Conservation (phyloP, 2,888 invertebrate genomes). For the Masnerella sp. region DNA sequence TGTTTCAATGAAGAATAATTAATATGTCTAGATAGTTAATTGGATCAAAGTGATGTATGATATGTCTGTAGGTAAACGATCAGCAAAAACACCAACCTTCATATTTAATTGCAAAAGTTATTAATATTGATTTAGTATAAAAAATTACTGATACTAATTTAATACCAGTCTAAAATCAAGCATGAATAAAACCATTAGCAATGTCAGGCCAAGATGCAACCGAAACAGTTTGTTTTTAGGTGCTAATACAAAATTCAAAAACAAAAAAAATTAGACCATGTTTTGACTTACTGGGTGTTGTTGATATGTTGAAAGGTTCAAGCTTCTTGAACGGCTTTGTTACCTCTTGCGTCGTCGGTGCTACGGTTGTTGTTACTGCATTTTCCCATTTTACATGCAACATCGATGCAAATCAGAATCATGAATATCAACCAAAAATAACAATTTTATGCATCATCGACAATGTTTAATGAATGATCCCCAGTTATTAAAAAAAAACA, state of each 20-base stretch:
- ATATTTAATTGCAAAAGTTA: too few relatives aligned
- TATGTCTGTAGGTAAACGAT: too few relatives aligned
- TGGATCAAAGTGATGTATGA: too few relatives aligned
- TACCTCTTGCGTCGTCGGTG: constrained; percentile 70
- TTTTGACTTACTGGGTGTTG: constrained; percentile 71
- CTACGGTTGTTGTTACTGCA: constrained; percentile 74
- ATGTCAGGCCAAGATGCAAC: constrained; percentile 29
- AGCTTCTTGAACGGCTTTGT: constrained; percentile 72
- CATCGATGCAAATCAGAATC: constrained; percentile 73
- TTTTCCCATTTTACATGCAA: constrained; percentile 74
- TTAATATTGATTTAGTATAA: too few relatives aligned
- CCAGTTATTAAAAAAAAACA: too few relatives aligned
- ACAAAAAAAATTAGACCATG: constrained; percentile 42
- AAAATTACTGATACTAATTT: too few relatives aligned
- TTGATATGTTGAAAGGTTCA: constrained; percentile 66
- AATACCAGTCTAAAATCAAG: background rate
- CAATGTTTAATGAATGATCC: too few relatives aligned
- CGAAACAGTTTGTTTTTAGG: constrained; percentile 21
- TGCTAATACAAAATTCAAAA: too few relatives aligned
- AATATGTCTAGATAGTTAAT: too few relatives aligned
- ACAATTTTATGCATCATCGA: too few relatives aligned
- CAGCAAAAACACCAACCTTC: too few relatives aligned
- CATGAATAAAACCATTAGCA: constrained; percentile 15
- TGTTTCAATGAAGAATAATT: too few relatives aligned
- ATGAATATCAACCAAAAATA: constrained; percentile 62